A percentile compares a stretch with the other conserved stretches of the same genome.
phyloP scores from a whole-genome alignment of 2,888 invertebrate genomes.

The Sinhomidia bicolor region DNA sequence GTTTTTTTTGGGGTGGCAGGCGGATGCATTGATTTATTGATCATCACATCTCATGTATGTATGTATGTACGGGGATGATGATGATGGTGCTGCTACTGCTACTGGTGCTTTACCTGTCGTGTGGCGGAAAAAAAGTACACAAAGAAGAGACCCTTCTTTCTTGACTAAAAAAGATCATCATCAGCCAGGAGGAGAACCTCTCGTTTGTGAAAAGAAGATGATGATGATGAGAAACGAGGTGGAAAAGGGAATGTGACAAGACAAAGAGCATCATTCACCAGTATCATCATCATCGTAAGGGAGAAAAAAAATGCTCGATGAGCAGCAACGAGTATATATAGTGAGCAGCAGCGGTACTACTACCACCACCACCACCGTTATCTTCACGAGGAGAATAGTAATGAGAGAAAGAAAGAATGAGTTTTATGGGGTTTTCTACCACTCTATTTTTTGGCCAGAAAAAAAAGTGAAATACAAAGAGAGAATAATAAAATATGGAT shows the following conservation, averaged over 20 bases:
- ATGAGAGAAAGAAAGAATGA: background rate
- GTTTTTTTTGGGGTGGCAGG: no score
- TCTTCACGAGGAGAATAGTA: background rate
- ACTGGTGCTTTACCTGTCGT: background rate
- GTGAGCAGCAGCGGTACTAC: no score
- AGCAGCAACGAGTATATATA: no score
- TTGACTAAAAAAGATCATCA: no score
- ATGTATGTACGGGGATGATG: background rate
- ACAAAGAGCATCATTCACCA: background rate
- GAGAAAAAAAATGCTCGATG: background rate
- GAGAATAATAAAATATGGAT: background rate
- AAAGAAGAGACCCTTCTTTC: conserved; percentile 7
- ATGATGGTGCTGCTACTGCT: no score
- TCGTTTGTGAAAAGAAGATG: no score
- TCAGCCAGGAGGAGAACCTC: no score
- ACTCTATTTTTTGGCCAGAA: background rate
- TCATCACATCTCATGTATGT: background rate
- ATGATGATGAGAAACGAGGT: conserved; percentile 42
- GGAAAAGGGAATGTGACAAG: conserved; percentile 13
- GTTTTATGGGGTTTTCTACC: background rate
- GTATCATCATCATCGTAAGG: no score
- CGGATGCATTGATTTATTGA: conserved; percentile 60
- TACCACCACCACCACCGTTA: background rate
- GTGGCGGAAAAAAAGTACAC: background rate
- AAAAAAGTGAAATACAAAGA: no score